Percentiles rank a stretch among this genome's conserved stretches.
Conservation (phyloP, 1,140 invertebrate genomes). For the Cydia amplana region DNA sequence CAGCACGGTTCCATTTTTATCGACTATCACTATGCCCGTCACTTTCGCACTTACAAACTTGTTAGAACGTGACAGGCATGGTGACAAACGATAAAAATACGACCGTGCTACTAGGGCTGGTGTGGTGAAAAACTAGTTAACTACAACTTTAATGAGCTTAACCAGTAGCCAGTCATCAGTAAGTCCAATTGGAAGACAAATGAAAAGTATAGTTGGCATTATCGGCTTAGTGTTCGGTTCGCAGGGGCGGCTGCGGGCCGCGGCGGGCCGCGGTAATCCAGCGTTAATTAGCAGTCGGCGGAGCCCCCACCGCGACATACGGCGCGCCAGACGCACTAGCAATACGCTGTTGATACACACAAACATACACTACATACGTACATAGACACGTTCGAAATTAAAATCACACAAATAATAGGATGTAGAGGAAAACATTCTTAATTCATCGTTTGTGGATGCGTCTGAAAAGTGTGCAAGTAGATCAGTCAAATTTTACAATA, state of each 20-base stretch:
- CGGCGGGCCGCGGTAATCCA: slow-evolving; percentile 60
- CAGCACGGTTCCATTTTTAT: too few relatives aligned
- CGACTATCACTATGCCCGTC: too few relatives aligned
- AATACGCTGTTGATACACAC: not conserved
- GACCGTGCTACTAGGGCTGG: too few relatives aligned
- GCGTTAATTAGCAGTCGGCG: slow-evolving; percentile 71
- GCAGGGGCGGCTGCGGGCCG: not conserved
- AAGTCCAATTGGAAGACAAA: slow-evolving; percentile 32
- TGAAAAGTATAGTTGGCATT: slow-evolving; percentile 27
- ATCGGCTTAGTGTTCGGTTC: slow-evolving; percentile 25
- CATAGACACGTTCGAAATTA: too few relatives aligned
- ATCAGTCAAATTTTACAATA: too few relatives aligned
- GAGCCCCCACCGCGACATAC: slow-evolving; percentile 52
- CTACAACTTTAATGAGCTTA: not conserved
- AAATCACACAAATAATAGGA: too few relatives aligned
- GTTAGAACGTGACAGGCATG: too few relatives aligned
- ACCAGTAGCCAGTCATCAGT: not conserved
- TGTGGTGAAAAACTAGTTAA: too few relatives aligned
- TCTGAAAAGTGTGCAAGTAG: too few relatives aligned
- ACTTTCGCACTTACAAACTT: too few relatives aligned
- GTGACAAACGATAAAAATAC: too few relatives aligned
- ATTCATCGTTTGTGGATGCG: not conserved
- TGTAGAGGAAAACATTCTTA: not conserved
- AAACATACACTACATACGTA: too few relatives aligned
- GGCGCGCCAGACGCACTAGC: slow-evolving; percentile 13